Evolutionary conservation across 2,113 vertebrate genomes (phyloP), one percentile per base, ranked within the genome.

Genomic region (Zingel zingel): DNA sequence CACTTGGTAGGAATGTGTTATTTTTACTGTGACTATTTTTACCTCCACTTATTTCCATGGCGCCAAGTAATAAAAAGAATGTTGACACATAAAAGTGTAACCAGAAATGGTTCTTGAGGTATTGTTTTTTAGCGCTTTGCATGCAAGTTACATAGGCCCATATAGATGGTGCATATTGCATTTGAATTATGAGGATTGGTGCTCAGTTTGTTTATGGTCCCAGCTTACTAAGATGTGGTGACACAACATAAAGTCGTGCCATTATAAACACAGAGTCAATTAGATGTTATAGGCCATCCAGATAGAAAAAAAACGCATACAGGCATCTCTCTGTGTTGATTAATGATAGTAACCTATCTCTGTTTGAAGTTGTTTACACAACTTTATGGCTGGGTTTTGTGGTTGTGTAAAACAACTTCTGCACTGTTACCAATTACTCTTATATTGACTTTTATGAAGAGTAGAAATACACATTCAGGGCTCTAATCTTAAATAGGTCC

Each of bases 1-100:
- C 94, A 94, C 82, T 48, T 13, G 16, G 39, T 23, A 89, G 90
- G 91, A 94, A 93, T 93, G 90, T 85, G 72, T 90, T 94, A 87
- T 93, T 93, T 90, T 90, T 91, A 90, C 85, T 16, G 4, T 36
- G 80, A 77, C 93, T 94, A 94, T 94, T 94, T 94, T 93, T 94
- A 94, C 81, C 85, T 86, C 81, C 72, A 74, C 77, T 89, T 89
- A 86, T 75, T 86, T 89, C 76, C 83, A 69, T 82, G 87, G 90
- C 64, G 79, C 91, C 87, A 79, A 87, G 80, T 81, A 75, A 82
- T 74, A 88, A 10, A 39, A 39, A 39, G 9, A 86, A 64, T 84
- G 90, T 90, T 84, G 74, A 86, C 64, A 90, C 87, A 66, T 86
- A 54, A 91, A 90, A 84, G 74, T 57, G 61, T 64, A 62, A 66